Evolutionary conservation across 2,888 invertebrate genomes (phyloP).

Genomic region (Panopea generosa): DNA sequence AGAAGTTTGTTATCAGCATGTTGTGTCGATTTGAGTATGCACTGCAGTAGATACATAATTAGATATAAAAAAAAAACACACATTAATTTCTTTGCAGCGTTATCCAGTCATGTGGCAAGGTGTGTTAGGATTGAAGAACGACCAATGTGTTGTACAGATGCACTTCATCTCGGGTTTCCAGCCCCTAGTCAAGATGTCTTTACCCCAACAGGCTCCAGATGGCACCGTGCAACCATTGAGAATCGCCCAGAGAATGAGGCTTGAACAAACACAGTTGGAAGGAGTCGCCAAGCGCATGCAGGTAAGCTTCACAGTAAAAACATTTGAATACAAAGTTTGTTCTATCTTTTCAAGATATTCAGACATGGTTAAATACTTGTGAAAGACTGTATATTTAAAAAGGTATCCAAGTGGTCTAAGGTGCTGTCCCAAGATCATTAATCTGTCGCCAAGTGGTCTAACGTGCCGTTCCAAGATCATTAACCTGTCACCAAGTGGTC

Average conservation of each 20-base stretch:
- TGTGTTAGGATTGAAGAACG: constrained; percentile 96
- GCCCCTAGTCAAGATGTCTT: constrained; percentile 93
- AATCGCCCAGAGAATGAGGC: constrained; percentile 98
- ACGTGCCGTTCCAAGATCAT: no score
- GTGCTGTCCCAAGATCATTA: no score
- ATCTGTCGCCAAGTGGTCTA: no score
- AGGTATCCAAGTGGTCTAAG: background rate
- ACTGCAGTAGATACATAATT: no score
- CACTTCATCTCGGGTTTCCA: constrained; percentile 98
- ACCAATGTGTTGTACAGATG: constrained; percentile 99
- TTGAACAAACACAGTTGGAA: constrained; percentile 97
- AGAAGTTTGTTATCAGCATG: no score
- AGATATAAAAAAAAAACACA: background rate
- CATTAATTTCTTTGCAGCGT: constrained; percentile 88
- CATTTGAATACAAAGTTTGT: no score
- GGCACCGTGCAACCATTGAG: constrained; percentile 87
- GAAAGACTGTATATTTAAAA: background rate
- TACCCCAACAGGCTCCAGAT: constrained; percentile 87
- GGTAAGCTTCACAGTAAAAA: no score
- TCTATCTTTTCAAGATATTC: no score
- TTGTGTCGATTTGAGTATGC: no score
- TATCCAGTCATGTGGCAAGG: constrained; percentile 99
- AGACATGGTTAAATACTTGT: no score
- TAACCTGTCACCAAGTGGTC: no score
- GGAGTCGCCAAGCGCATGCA: constrained; percentile 98